These are phyloP conservation scores for Melanophora roralis DNA, from an alignment of 2,888 invertebrate genomes.

Conservation along the genomic window DNA sequence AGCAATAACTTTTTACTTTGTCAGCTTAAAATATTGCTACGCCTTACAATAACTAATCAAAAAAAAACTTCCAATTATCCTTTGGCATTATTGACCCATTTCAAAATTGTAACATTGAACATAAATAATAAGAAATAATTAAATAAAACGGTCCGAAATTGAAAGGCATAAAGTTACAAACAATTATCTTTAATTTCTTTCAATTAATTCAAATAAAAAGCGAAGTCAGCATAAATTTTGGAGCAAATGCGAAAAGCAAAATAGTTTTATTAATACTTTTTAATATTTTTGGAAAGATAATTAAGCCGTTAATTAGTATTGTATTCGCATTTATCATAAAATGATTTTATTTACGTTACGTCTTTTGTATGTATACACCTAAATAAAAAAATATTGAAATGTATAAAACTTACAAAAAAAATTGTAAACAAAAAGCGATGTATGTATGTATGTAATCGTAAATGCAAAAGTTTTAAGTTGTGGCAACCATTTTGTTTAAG, in stretches of 20 bases:
- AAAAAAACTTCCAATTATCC: slow-evolving; percentile 24
- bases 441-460: not conserved
- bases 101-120: slow-evolving; percentile 26
- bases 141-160: slow-evolving; percentile 16
- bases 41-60: not conserved
- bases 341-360: not conserved
- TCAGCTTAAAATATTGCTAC: not conserved
- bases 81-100: slow-evolving; percentile 50
- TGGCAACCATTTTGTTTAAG: slow-evolving; percentile 42
- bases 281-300: not conserved
- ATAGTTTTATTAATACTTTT: slow-evolving; percentile 10
- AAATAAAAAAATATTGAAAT: slow-evolving; percentile 30
- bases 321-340: slow-evolving; percentile 6
- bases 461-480: slow-evolving; percentile 22
- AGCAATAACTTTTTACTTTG: not conserved
- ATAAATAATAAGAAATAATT: slow-evolving; percentile 52
- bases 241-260: slow-evolving; percentile 10
- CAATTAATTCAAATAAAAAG: slow-evolving; percentile 52
- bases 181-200: slow-evolving; percentile 48
- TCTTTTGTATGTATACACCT: too few species aligned
- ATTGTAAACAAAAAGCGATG: not conserved
- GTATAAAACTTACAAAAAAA: slow-evolving; percentile 2
- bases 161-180: not conserved
- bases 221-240: slow-evolving; percentile 36
- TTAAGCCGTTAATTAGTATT: slow-evolving; percentile 18